Conservation (phyloP, 2,888 invertebrate genomes). For the Phania funesta region DNA sequence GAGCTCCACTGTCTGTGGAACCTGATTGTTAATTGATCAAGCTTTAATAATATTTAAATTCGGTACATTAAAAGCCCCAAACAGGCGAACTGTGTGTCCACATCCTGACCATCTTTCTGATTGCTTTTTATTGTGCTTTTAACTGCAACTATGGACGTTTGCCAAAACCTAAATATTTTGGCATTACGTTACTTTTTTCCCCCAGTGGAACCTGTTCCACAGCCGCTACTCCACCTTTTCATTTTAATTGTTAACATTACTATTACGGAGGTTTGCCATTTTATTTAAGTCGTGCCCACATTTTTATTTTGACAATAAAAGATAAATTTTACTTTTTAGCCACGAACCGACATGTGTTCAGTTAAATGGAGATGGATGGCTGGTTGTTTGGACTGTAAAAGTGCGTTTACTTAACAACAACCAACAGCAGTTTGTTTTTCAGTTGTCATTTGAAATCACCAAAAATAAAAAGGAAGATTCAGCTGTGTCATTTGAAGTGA, state of each 20-base stretch:
- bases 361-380: conserved; percentile 8
- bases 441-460: neutral
- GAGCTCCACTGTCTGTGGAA: neutral
- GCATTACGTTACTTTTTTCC: neutral
- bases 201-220: conserved; percentile 29
- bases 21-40: neutral
- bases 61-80: conserved; percentile 5
- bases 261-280: neutral
- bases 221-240: neutral
- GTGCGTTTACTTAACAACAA: conserved; percentile 7
- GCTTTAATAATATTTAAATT: neutral
- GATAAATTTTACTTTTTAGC: neutral
- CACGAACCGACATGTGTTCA: conserved; percentile 49
- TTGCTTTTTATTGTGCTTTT: neutral
- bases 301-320: conserved; percentile 22
- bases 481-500: conserved; percentile 8
- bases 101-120: conserved; percentile 9
- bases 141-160: conserved; percentile 49
- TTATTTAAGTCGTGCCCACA: neutral
- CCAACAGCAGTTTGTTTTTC: neutral
- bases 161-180: conserved; percentile 53
- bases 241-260: conserved; percentile 4
- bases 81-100: conserved; percentile 7
- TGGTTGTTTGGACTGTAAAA: conserved; percentile 11
- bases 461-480: conserved; percentile 42